phyloP scores from a whole-genome alignment of 2,113 vertebrate species.

The Orientallactaga bullata region DNA sequence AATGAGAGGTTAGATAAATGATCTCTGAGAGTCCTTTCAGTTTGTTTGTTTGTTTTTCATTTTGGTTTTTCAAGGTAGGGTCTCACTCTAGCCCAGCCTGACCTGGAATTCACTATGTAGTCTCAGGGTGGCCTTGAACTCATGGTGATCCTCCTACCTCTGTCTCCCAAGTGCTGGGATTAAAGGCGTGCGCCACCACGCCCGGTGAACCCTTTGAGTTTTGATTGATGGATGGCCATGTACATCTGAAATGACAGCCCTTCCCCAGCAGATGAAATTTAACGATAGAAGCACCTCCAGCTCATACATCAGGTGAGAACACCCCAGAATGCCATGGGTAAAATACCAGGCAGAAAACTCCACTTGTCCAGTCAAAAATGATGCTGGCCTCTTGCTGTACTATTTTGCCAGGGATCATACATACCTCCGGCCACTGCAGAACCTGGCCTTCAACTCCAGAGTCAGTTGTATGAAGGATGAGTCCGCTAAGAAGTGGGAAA shows the following conservation, averaged over 20 bases:
- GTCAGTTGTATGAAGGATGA: constrained; percentile 93
- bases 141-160: too few species aligned
- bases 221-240: background rate
- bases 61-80: too few species aligned
- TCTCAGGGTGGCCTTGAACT: too few species aligned
- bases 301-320: background rate
- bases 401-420: background rate
- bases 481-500: constrained; percentile 87
- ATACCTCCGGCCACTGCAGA: constrained; percentile 93
- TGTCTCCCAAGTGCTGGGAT: too few species aligned
- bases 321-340: background rate
- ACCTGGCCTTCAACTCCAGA: constrained; percentile 93
- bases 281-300: background rate
- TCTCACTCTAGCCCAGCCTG: too few species aligned
- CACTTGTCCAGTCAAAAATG: background rate
- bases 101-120: too few species aligned
- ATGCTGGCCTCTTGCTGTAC: background rate
- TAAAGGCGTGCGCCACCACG: too few species aligned
- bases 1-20: constrained; percentile 37
- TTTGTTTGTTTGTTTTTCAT: background rate
- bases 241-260: background rate
- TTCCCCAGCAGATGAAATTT: background rate
- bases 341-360: constrained; percentile 34
- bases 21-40: background rate
- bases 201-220: background rate